These are phyloP conservation scores for Tridacna gigas DNA, from an alignment of 2,888 invertebrate species.

Conservation along the genomic window DNA sequence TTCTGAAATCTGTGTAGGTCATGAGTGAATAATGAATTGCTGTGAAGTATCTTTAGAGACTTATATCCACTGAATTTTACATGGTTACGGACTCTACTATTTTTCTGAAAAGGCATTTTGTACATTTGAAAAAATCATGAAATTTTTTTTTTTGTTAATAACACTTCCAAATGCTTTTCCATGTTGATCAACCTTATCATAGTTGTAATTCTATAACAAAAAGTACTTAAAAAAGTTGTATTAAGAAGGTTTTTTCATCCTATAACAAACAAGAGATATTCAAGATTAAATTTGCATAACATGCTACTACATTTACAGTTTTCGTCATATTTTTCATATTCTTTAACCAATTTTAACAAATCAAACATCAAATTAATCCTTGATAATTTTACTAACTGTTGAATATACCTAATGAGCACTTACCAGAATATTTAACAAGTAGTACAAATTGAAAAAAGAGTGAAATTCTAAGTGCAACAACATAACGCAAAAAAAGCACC, in stretches of 20 bases:
- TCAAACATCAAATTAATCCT: too few species aligned
- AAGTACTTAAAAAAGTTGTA: background rate
- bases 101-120: background rate
- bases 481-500: too few species aligned
- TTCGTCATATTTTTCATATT: too few species aligned
- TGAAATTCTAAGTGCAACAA: too few species aligned
- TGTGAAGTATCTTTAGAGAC: background rate
- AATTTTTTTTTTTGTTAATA: background rate
- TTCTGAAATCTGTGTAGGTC: background rate
- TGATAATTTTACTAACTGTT: too few species aligned
- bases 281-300: too few species aligned
- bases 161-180: background rate
- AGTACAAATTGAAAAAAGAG: too few species aligned
- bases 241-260: background rate
- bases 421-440: too few species aligned
- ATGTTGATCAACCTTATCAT: background rate
- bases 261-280: too few species aligned
- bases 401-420: too few species aligned
- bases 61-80: conserved; percentile 1
- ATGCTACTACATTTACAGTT: too few species aligned
- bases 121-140: background rate
- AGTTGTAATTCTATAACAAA: background rate
- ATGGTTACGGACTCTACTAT: background rate
- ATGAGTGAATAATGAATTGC: background rate
- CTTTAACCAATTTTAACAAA: too few species aligned